phyloP scores from a whole-genome alignment of 2,797 vertebrate genomes.

The Hydrolagus colliei region DNA sequence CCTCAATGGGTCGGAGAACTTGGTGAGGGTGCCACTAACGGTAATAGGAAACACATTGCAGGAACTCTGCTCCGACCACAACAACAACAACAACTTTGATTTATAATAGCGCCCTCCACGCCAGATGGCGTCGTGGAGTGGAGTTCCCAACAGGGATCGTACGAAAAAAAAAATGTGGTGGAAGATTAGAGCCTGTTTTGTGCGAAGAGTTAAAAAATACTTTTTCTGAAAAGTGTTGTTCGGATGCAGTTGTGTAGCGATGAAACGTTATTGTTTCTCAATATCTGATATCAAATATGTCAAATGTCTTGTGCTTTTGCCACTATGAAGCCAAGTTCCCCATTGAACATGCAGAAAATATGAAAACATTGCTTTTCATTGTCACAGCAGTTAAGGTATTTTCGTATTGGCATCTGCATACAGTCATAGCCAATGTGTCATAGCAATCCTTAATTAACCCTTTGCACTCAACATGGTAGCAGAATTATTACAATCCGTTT shows the following conservation, averaged over 20 bases:
- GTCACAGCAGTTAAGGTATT: not conserved
- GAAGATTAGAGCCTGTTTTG: too few relatives aligned
- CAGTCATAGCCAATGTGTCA: not conserved
- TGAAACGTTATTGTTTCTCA: not conserved
- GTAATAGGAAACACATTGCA: too few relatives aligned
- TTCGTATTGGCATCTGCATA: not conserved
- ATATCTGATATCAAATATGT: not conserved
- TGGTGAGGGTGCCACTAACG: too few relatives aligned
- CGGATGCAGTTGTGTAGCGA: not conserved
- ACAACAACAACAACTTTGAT: too few relatives aligned
- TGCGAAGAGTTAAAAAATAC: not conserved
- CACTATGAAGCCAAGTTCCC: slow-evolving; percentile 8
- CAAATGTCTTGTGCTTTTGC: not conserved
- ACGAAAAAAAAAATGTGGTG: too few relatives aligned
- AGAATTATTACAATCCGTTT: too few relatives aligned
- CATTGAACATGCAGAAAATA: slow-evolving; percentile 6
- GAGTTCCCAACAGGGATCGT: too few relatives aligned
- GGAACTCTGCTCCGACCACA: too few relatives aligned
- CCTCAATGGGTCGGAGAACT: too few relatives aligned
- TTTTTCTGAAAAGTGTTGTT: not conserved
- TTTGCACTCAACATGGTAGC: not conserved
- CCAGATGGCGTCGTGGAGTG: too few relatives aligned
- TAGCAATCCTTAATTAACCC: slow-evolving; percentile 1
- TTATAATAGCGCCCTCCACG: too few relatives aligned
- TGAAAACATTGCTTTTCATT: not conserved